Evolutionary conservation across 2,888 invertebrate species (phyloP).

Genomic region (Andrena praecox): DNA sequence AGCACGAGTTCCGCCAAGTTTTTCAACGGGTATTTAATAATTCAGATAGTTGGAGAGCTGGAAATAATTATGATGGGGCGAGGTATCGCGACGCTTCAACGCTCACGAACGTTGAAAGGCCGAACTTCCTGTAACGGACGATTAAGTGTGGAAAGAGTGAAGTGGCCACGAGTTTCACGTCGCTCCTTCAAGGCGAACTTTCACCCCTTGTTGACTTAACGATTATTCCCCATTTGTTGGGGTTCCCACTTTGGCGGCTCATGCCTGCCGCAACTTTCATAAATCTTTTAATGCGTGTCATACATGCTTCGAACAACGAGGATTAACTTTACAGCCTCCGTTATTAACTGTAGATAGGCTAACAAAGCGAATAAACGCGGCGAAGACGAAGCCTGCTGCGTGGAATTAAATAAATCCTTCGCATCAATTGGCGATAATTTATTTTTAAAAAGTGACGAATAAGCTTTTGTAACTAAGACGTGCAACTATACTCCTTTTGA

Average conservation of each 20-base stretch:
- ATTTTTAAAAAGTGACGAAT: too few species aligned
- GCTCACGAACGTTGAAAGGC: constrained; percentile 33
- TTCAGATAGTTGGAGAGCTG: constrained; percentile 11
- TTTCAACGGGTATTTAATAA: constrained; percentile 26
- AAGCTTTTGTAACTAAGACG: too few species aligned
- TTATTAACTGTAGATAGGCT: neutral
- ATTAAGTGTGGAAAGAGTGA: constrained; percentile 38
- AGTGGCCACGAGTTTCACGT: constrained; percentile 36
- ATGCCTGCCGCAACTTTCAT: constrained; percentile 11
- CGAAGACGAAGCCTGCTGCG: neutral
- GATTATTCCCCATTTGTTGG: constrained; percentile 43
- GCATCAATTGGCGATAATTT: too few species aligned
- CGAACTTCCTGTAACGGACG: constrained; percentile 35
- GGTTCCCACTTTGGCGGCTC: neutral
- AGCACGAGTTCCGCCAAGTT: constrained; percentile 9
- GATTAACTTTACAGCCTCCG: neutral
- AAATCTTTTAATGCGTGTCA: constrained; percentile 22
- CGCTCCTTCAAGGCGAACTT: constrained; percentile 20
- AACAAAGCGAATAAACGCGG: neutral
- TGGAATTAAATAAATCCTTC: too few species aligned
- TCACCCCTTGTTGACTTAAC: constrained; percentile 45
- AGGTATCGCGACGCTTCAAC: constrained; percentile 20
- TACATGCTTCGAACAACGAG: neutral
- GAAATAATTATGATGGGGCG: constrained; percentile 31
- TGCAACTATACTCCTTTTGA: too few species aligned